Base-by-base conservation (phyloP, 2,113 vertebrate species). In the Pseudolaguvia tuberculata region DNA sequence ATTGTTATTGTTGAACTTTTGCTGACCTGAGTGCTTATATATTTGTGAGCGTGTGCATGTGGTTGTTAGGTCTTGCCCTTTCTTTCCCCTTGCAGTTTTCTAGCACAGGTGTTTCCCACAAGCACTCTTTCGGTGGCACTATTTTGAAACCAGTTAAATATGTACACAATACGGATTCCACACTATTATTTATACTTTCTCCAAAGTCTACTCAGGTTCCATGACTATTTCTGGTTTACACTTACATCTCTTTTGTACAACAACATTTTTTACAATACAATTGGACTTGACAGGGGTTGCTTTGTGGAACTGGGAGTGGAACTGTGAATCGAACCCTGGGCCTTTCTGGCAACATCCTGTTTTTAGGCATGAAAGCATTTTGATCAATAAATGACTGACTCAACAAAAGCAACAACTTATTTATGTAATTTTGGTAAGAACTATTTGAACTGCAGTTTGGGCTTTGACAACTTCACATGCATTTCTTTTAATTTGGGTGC, bases 81-180 rank as follows among this genome's bases (percentile, higher is more conserved):
- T 21, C 29, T 77, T 79, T 53, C 58, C 52, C 58, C 55, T 27
- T 53, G 47, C 52, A 39, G 71, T n/a, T 0, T 70, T 69, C 56
- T 71, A 52, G 78, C 21, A 56, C 84, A 80, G 80, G 79, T 87
- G 85, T 48, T 75, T 84, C 86, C 85, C 59, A 31, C 76, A 81
- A 78, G 81, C 80, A 58, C 53, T 72, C 76, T 79, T 79, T 83
- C 81, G 83, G 56, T 78, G 74, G 71, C 75, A 85, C 79, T 83
- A 86, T 86, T 85, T 88, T 84, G 83, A 86, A 84, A 85, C 87
- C 80, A 85, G 87, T 88, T 79, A 84, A 72, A 85, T 23, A 61
- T 52, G 56, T 61, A 48, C 13, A 39, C 65, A 72, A 71, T 63
- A 76, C 53, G 48, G 27, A 58, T 63, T 42, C 25, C 25, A 78